Evolutionary conservation across 2,797 vertebrate genomes (phyloP).

Genomic region (Xiphophorus birchmanni): DNA sequence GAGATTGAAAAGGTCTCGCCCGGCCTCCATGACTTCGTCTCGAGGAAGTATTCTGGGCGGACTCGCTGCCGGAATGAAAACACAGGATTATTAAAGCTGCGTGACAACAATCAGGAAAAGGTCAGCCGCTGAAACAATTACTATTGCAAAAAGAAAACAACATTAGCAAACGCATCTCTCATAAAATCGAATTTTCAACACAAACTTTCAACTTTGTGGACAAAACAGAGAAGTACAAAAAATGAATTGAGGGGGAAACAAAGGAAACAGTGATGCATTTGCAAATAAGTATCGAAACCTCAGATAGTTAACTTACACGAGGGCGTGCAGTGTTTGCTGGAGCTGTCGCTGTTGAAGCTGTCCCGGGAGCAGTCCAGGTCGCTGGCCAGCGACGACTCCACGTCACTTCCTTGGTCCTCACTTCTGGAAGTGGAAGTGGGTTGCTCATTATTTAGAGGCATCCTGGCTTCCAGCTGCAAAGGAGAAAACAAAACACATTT

Average conservation of each 20-base stretch:
- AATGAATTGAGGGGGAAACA: neutral
- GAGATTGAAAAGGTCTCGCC: conserved; percentile 87
- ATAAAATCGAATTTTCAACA: neutral
- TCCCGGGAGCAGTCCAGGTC: conserved; percentile 87
- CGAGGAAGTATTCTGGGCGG: conserved; percentile 87
- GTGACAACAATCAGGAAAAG: neutral
- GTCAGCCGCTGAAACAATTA: neutral
- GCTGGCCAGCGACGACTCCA: conserved; percentile 86
- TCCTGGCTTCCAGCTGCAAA: conserved; percentile 70
- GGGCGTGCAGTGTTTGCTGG: conserved; percentile 91
- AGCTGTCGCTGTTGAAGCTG: conserved; percentile 90
- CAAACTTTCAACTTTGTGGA: neutral
- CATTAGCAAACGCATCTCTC: neutral
- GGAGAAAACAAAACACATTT: conserved; percentile 9
- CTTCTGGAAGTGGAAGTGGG: conserved; percentile 74
- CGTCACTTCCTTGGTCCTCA: conserved; percentile 87
- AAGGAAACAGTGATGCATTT: neutral
- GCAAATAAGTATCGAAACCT: neutral
- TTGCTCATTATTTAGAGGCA: conserved; percentile 88
- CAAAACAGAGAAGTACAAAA: neutral
- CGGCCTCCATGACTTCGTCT: conserved; percentile 90
- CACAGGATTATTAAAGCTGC: neutral
- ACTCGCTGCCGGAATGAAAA: conserved; percentile 79
- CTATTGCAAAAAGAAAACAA: neutral
- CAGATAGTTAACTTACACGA: conserved; percentile 82